Conservation (phyloP, 2,888 invertebrate genomes). For the Pseudeuparius sepicola region DNA sequence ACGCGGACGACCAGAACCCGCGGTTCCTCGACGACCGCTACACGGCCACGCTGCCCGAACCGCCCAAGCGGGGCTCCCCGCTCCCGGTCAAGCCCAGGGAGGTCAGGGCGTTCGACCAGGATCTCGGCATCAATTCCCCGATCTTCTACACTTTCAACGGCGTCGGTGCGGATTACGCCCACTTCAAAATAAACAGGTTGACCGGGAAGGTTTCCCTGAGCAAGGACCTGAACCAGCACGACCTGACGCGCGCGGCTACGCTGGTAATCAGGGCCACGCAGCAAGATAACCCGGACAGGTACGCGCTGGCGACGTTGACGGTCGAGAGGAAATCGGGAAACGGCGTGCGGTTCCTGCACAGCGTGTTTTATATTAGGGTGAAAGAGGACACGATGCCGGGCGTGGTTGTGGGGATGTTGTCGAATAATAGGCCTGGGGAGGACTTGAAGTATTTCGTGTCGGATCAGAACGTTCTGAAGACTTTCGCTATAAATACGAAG, state of each 20-base stretch:
- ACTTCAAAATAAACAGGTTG: constrained; percentile 54
- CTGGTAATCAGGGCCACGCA: constrained; percentile 64
- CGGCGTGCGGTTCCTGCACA: constrained; percentile 55
- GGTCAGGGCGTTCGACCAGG: constrained; percentile 72
- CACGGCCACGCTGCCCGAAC: constrained; percentile 55
- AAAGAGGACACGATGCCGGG: constrained; percentile 66
- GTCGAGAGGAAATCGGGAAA: constrained; percentile 43
- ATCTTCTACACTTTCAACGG: constrained; percentile 60
- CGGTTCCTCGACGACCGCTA: constrained; percentile 60
- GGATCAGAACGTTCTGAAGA: constrained; percentile 60
- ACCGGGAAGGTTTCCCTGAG: constrained; percentile 52
- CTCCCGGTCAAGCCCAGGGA: constrained; percentile 61
- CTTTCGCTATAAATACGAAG: constrained; percentile 65
- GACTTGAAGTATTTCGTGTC: constrained; percentile 66
- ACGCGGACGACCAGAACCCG: constrained; percentile 89
- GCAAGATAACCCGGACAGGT: constrained; percentile 80
- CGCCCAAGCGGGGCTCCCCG: constrained; percentile 51
- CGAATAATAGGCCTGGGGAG: constrained; percentile 55
- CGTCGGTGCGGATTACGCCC: constrained; percentile 50
- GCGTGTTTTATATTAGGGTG: constrained; percentile 58
- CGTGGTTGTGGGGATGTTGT: constrained; percentile 58
- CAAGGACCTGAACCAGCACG: constrained; percentile 48
- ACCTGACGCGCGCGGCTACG: constrained; percentile 61
- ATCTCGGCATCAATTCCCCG: constrained; percentile 64
- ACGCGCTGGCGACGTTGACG: constrained; percentile 74